These are phyloP conservation scores for Cataglyphis altisquamis DNA, from an alignment of 2,888 invertebrate species.

Conservation along the genomic window DNA sequence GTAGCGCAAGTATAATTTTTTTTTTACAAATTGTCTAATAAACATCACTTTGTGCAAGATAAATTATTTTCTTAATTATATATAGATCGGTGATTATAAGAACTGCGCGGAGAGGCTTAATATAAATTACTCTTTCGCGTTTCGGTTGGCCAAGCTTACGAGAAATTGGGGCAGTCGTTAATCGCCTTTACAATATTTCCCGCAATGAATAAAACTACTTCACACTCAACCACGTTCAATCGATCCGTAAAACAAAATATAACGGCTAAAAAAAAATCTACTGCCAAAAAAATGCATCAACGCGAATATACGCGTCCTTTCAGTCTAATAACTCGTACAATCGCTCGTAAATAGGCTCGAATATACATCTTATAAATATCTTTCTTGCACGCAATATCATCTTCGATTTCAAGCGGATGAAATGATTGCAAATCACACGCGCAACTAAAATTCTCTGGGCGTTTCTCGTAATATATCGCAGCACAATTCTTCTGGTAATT, in stretches of 20 bases:
- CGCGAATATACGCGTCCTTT: slow-evolving; percentile 68
- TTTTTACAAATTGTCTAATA: neutral
- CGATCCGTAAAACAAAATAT: slow-evolving; percentile 22
- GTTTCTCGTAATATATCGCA: slow-evolving; percentile 60
- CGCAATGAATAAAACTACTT: slow-evolving; percentile 25
- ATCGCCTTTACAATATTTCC: slow-evolving; percentile 35
- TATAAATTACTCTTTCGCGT: slow-evolving; percentile 1
- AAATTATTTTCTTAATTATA: neutral
- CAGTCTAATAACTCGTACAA: slow-evolving; percentile 75
- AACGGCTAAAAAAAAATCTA: slow-evolving; percentile 55
- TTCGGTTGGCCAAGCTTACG: slow-evolving; percentile 18
- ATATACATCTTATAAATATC: slow-evolving; percentile 65
- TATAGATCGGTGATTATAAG: neutral
- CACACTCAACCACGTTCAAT: slow-evolving; percentile 34
- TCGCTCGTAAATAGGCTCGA: slow-evolving; percentile 70
- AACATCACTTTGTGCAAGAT: neutral
- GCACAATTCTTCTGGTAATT: slow-evolving; percentile 55
- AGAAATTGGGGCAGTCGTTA: slow-evolving; percentile 32
- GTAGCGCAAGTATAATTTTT: neutral
- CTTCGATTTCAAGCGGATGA: slow-evolving; percentile 74
- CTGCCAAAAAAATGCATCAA: slow-evolving; percentile 60
- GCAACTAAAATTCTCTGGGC: slow-evolving; percentile 44
- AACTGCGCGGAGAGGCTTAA: neutral
- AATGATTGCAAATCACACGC: slow-evolving; percentile 53
- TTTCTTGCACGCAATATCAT: slow-evolving; percentile 58